Conservation (phyloP, 2,888 invertebrate genomes). For the Barypeithes pellucidus region DNA sequence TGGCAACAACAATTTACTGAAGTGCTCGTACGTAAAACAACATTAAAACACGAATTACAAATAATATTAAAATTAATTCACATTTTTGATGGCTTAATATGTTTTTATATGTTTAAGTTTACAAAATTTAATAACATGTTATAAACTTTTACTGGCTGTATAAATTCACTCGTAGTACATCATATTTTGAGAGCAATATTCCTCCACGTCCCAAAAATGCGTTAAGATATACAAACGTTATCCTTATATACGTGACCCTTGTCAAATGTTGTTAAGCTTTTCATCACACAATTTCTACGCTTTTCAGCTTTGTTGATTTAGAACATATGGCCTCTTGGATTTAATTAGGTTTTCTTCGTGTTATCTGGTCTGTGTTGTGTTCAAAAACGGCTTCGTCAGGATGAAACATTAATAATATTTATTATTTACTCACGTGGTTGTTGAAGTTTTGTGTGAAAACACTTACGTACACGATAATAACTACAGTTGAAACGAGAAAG, state of each 20-base stretch:
- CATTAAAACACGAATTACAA: too few relatives aligned
- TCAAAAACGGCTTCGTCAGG: constrained; percentile 8
- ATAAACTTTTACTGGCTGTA: neutral
- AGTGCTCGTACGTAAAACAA: too few relatives aligned
- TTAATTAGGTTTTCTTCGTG: constrained; percentile 22
- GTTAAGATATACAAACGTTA: constrained; percentile 20
- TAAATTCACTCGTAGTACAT: neutral
- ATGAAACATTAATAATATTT: constrained; percentile 7
- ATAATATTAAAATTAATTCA: too few relatives aligned
- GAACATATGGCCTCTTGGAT: constrained; percentile 16
- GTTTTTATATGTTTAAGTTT: neutral
- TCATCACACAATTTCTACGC: constrained; percentile 22
- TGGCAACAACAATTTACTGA: too few relatives aligned
- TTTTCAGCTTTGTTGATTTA: constrained; percentile 20
- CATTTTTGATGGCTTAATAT: too few relatives aligned
- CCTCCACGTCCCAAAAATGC: constrained; percentile 9
- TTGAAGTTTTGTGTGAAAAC: neutral
- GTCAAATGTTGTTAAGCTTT: constrained; percentile 23
- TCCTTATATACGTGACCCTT: constrained; percentile 16
- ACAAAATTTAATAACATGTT: neutral
- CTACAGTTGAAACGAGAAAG: too few relatives aligned
- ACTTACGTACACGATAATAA: too few relatives aligned
- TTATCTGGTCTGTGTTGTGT: constrained; percentile 10
- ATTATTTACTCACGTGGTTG: constrained; percentile 2
- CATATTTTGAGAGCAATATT: neutral